These are phyloP conservation scores for Cephus rjabovi DNA, from an alignment of 2,888 invertebrate species.

Conservation along the genomic window DNA sequence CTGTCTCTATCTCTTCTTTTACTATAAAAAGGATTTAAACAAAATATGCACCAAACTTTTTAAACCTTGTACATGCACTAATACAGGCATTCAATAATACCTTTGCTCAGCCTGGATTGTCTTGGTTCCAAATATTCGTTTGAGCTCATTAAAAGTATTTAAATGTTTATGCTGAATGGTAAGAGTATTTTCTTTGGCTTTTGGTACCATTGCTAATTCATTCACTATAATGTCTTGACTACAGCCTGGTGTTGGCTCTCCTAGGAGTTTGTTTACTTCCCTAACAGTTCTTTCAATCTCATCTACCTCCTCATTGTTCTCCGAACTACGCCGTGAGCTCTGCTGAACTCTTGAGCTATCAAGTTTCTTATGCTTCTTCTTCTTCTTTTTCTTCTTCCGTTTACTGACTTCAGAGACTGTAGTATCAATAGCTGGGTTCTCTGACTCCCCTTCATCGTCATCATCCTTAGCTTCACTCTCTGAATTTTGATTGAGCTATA, in stretches of 20 bases:
- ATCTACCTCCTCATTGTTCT: slow-evolving; percentile 67
- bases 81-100: slow-evolving; percentile 38
- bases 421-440: slow-evolving; percentile 62
- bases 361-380: slow-evolving; percentile 72
- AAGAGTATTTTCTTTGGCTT: slow-evolving; percentile 69
- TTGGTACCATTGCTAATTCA: slow-evolving; percentile 30
- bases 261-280: slow-evolving; percentile 77
- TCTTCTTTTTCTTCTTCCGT: slow-evolving; percentile 73
- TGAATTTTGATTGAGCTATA: slow-evolving; percentile 75
- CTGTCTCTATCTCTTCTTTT: slow-evolving; percentile 72
- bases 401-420: slow-evolving; percentile 63
- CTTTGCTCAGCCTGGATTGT: slow-evolving; percentile 77
- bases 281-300: slow-evolving; percentile 76
- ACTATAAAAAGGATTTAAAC: slow-evolving; percentile 47
- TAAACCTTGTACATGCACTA: too few relatives aligned
- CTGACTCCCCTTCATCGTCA: slow-evolving; percentile 74
- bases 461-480: slow-evolving; percentile 79
- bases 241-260: slow-evolving; percentile 67
- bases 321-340: slow-evolving; percentile 25
- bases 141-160: slow-evolving; percentile 84
- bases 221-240: slow-evolving; percentile 44
- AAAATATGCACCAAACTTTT: too few relatives aligned
- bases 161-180: slow-evolving; percentile 78
- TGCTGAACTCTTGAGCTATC: slow-evolving; percentile 48
- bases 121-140: slow-evolving; percentile 83